These are phyloP conservation scores for Tinea pellionella DNA, from an alignment of 2,888 invertebrate species.

Conservation along the genomic window DNA sequence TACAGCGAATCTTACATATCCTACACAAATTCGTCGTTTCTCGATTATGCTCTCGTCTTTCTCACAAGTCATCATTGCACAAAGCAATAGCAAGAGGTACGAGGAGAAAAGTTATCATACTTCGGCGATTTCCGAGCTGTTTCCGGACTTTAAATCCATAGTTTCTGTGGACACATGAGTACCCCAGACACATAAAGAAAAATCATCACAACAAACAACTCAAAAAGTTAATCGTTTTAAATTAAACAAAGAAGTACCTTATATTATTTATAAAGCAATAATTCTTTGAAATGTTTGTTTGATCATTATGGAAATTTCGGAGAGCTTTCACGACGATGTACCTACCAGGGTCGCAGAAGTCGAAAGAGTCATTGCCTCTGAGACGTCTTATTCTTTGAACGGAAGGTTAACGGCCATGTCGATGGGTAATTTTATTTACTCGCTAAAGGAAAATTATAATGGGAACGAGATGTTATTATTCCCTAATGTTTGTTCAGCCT, in stretches of 20 bases:
- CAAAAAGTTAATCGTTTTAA: not conserved
- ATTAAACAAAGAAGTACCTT: not conserved
- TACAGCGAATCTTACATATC: too few relatives aligned
- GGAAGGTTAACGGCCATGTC: constrained; percentile 1
- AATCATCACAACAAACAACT: not conserved
- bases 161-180: too few relatives aligned
- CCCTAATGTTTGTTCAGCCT: too few relatives aligned
- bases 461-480: not conserved
- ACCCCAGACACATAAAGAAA: too few relatives aligned
- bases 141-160: too few relatives aligned
- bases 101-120: too few relatives aligned
- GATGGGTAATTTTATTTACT: not conserved
- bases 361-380: constrained; percentile 2
- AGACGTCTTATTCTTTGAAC: not conserved
- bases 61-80: too few relatives aligned
- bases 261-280: too few relatives aligned
- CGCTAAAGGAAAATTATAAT: not conserved
- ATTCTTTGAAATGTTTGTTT: not conserved
- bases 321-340: not conserved
- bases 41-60: too few relatives aligned
- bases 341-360: constrained; percentile 1
- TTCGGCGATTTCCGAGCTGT: too few relatives aligned
- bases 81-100: too few relatives aligned
- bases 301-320: not conserved
- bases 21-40: too few relatives aligned